Conservation (phyloP, 2,113 vertebrate genomes). For the Sinosuthora webbiana region DNA sequence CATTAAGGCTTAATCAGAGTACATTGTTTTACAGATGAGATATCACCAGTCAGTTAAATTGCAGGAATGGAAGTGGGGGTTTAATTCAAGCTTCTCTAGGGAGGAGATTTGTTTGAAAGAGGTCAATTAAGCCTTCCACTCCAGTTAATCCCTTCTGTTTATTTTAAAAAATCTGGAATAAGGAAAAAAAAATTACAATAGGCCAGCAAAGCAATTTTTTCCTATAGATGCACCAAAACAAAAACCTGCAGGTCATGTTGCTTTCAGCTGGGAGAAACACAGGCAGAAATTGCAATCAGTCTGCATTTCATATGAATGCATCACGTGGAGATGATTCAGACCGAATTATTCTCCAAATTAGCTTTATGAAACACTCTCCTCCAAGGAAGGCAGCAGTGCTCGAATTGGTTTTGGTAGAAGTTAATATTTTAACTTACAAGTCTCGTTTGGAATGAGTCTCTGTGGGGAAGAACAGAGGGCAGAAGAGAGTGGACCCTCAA, state of each 20-base stretch:
- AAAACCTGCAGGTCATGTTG: slow-evolving; percentile 25
- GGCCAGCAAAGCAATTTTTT: neutral
- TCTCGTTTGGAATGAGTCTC: neutral
- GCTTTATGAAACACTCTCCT: neutral
- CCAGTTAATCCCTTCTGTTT: slow-evolving; percentile 28
- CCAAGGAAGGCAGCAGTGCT: neutral
- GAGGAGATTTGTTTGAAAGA: slow-evolving; percentile 32
- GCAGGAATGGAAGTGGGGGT: neutral
- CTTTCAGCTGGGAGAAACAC: neutral
- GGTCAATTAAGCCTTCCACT: slow-evolving; percentile 27
- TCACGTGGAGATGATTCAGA: neutral
- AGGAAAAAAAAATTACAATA: neutral
- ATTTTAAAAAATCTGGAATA: neutral
- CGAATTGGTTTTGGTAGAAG: neutral
- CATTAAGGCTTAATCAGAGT: neutral
- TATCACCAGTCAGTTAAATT: neutral
- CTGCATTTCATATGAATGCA: slow-evolving; percentile 1
- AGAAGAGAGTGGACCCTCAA: neutral
- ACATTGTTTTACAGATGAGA: neutral
- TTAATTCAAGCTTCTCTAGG: slow-evolving; percentile 24
- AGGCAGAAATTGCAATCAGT: slow-evolving; percentile 34
- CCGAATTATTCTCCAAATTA: neutral
- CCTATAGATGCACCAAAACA: neutral
- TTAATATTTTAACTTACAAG: neutral
- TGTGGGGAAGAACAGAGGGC: neutral